Evolutionary conservation across 2,888 invertebrate genomes (phyloP), one percentile per base, ranked within the genome.

Genomic region (Seira musarum): DNA sequence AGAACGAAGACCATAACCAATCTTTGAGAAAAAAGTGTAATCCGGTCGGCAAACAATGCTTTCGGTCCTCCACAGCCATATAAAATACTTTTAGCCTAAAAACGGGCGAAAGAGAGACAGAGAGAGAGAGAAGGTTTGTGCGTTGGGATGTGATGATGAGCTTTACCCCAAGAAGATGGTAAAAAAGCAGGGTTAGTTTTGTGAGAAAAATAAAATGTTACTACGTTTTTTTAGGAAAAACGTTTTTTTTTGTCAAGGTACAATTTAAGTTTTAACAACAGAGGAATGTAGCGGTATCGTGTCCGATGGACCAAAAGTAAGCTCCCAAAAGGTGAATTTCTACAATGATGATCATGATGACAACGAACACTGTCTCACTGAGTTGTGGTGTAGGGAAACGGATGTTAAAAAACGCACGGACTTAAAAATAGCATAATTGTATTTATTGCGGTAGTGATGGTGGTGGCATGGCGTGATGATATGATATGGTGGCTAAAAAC

Each of bases 11-110:
- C 65, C 72, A 65, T 64, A 65, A 53, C 72, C 72, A 73, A 73
- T 73, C 53, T 64, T 53, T 65, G 21, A 65, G 30, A 30, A 30
- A 64, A 66, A 74, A 57, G 67, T 74, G 66, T 78, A 78, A 78
- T 79, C 79, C 68, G 67, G 79, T 72, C 68, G 79, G 72, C 57
- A 79, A 79, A 72, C 79, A 79, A 66, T 60, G 35, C 19, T n/a
- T 61, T 17, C 30, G 2, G 8, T 30, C 3, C 30, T 5, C 19
- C 70, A 60, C 53, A 53, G 15, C 17, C 15, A 3, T 53, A 53
- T 30, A 30, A 30, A 30, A 30, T 30, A 30, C 30, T 30, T 30
- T 30, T 30, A 30, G 30, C 30, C 30, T n/a, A n/a, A n/a, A n/a
- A n/a, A n/a, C n/a, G n/a, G n/a, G n/a, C n/a, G n/a, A n/a, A n/a